Percentiles rank a stretch among this genome's conserved stretches.
These are phyloP conservation scores for Ornithoptera priamus DNA, from an alignment of 2,888 invertebrate species.

Conservation along the genomic window DNA sequence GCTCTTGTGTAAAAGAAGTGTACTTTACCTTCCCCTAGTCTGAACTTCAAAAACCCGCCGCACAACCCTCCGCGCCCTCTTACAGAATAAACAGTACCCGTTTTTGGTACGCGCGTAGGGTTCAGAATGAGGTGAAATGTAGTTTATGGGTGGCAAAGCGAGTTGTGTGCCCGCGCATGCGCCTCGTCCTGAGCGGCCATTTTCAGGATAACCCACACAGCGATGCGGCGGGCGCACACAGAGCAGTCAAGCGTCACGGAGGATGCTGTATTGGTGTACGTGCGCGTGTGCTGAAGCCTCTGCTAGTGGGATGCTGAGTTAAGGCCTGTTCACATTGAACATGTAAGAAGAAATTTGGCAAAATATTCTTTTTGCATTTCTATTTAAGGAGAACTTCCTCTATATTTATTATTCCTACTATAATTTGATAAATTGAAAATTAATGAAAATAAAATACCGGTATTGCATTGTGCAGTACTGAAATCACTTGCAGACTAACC, in stretches of 20 bases:
- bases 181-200: constrained; percentile 63
- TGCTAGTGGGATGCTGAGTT: constrained; percentile 66
- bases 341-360: too few species aligned
- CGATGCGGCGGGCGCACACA: constrained; percentile 34
- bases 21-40: constrained; percentile 72
- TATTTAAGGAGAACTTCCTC: too few species aligned
- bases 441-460: too few species aligned
- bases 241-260: constrained; percentile 52
- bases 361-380: too few species aligned
- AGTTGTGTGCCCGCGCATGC: constrained; percentile 53
- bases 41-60: constrained; percentile 70
- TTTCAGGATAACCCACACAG: constrained; percentile 65
- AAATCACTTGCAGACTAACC: too few species aligned
- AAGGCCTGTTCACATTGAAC: constrained; percentile 50
- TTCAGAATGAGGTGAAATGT: constrained; percentile 30
- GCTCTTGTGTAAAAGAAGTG: constrained; percentile 44
- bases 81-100: constrained; percentile 5
- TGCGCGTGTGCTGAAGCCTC: constrained; percentile 41
- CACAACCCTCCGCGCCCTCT: constrained; percentile 19
- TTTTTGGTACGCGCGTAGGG: constrained; percentile 30
- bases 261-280: constrained; percentile 37
- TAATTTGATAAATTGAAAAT: too few species aligned
- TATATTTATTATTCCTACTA: neutral
- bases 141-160: constrained; percentile 18
- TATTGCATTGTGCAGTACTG: too few species aligned